Evolutionary conservation across 2,797 vertebrate genomes (phyloP).

Genomic region (Gadopsis marmoratus): DNA sequence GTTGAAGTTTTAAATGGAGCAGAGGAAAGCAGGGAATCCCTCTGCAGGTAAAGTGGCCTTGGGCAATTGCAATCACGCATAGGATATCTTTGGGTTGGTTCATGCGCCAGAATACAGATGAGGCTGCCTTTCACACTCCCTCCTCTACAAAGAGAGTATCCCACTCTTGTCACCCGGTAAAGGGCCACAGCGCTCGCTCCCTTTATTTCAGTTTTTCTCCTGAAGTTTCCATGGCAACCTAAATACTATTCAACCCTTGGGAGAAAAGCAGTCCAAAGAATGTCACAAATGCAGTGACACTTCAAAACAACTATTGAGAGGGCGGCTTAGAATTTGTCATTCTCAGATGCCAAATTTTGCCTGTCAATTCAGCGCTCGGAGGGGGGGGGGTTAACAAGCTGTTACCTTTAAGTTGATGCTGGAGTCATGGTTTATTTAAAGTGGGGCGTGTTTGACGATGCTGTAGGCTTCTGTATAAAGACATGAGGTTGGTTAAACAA

Average conservation of each 20-base stretch:
- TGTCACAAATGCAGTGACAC: constrained; percentile 48
- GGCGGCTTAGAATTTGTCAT: background rate
- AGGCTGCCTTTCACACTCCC: constrained; percentile 75
- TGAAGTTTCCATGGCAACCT: constrained; percentile 85
- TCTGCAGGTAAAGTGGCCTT: constrained; percentile 53
- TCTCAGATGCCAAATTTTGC: background rate
- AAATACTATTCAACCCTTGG: constrained; percentile 78
- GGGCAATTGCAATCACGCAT: constrained; percentile 72
- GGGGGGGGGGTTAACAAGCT: constrained; percentile 1
- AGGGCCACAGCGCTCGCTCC: constrained; percentile 41
- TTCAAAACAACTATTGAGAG: constrained; percentile 42
- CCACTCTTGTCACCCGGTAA: constrained; percentile 59
- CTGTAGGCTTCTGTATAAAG: background rate
- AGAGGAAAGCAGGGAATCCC: constrained; percentile 47
- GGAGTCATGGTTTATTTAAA: constrained; percentile 1
- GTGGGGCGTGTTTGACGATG: background rate
- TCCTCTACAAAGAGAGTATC: constrained; percentile 70
- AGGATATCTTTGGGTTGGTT: constrained; percentile 80
- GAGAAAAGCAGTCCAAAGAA: constrained; percentile 69
- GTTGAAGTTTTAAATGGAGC: constrained; percentile 57
- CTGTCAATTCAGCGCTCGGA: background rate
- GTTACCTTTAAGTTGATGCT: background rate
- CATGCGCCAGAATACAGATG: constrained; percentile 85
- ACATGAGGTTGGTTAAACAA: background rate
- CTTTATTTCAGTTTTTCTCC: constrained; percentile 80